These are phyloP conservation scores for Araneus ventricosus DNA, from an alignment of 1,140 invertebrate genomes.

Conservation along the genomic window DNA sequence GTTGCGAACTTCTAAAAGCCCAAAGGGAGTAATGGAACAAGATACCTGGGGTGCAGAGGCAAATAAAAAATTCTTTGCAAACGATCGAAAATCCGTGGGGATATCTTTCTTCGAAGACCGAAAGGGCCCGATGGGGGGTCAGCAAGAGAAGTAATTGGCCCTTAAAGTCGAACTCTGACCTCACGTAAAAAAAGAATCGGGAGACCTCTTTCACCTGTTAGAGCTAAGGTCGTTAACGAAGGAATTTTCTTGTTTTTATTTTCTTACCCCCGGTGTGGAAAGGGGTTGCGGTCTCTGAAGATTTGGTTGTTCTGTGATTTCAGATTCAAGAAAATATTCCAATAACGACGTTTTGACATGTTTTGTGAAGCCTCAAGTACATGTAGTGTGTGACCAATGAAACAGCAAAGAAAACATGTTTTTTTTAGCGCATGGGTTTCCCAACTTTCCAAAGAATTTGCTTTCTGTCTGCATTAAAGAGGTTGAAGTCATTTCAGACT, in stretches of 20 bases:
- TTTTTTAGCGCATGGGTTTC: no score
- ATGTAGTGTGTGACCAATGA: no score
- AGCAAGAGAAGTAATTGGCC: conserved; percentile 58
- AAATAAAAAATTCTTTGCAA: conserved; percentile 41
- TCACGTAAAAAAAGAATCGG: not conserved
- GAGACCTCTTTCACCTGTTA: conserved; percentile 40
- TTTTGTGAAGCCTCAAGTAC: no score
- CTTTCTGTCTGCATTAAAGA: no score
- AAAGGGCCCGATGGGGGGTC: conserved; percentile 45
- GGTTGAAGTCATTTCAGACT: no score
- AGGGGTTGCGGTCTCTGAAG: not conserved
- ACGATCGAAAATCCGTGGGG: not conserved
- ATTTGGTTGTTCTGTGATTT: no score
- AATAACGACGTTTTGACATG: no score
- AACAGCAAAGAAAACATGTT: no score
- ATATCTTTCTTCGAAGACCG: not conserved
- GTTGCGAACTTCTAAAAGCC: conserved; percentile 23
- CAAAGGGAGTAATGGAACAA: conserved; percentile 48
- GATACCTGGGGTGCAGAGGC: not conserved
- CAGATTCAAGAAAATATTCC: no score
- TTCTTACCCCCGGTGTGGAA: not conserved
- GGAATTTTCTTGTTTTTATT: not conserved
- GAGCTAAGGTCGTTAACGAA: conserved; percentile 13
- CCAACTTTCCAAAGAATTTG: no score
- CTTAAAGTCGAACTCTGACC: conserved; percentile 63